Conservation (phyloP, 2,888 invertebrate genomes). For the Drosophila pullipes region DNA sequence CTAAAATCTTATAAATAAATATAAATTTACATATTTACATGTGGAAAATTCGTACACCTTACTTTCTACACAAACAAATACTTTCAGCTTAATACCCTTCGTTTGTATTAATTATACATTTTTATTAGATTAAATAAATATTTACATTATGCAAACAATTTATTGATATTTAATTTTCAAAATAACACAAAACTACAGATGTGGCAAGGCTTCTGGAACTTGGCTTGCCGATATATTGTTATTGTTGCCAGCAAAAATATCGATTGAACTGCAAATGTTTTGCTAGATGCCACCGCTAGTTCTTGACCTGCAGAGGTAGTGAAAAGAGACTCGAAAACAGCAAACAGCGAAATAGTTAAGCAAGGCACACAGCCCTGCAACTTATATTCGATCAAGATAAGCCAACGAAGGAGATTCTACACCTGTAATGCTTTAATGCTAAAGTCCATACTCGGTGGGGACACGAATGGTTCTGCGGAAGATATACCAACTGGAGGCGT, state of each 20-base stretch:
- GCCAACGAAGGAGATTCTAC: slow-evolving; percentile 77
- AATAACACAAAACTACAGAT: background rate
- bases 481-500: slow-evolving; percentile 68
- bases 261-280: background rate
- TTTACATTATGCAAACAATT: background rate
- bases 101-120: background rate
- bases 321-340: slow-evolving; percentile 26
- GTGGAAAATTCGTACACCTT: background rate
- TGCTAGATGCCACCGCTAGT: slow-evolving; percentile 26
- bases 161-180: background rate
- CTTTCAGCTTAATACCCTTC: background rate
- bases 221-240: background rate
- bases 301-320: slow-evolving; percentile 43
- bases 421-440: slow-evolving; percentile 85
- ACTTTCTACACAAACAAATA: background rate
- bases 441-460: slow-evolving; percentile 83
- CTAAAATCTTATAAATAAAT: background rate
- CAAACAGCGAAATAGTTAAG: slow-evolving; percentile 14
- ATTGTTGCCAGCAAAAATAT: background rate
- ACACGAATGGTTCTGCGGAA: slow-evolving; percentile 81
- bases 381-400: slow-evolving; percentile 63
- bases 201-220: background rate
- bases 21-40: background rate
- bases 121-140: background rate
- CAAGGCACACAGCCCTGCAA: slow-evolving; percentile 47